Base-by-base conservation (phyloP, 2,797 vertebrate species). In the Sparidentex hasta region DNA sequence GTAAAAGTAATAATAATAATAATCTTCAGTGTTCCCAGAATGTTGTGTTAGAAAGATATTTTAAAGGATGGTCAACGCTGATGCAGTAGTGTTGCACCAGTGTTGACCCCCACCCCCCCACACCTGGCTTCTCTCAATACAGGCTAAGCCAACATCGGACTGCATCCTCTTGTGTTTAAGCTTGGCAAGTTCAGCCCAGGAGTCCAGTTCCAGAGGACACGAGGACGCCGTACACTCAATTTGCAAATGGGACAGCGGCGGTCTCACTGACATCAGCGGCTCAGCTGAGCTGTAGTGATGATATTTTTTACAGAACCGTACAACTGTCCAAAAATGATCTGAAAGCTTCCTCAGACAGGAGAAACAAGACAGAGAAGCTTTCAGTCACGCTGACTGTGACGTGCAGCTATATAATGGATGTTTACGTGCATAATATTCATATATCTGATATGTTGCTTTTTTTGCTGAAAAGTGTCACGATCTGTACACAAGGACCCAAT, bases 221-320 rank as follows among this genome's bases (percentile, higher is more conserved):
- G 57, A 27, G 16, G 27, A 74, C 4, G 17, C 48, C 18, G 8
- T 43, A 50, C 14, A 17, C 20, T 56, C 9, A 4, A 11, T 65
- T 25, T 80, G 50, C 27, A 50, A 68, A 4, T 79, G 12, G 52
- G 52, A 64, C 58, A 68, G 41, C n/a, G 29, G 29, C 0, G 12
- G 20, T 61, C 51, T n/a, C 11, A 48, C 43, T 56, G 57, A 41
- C 41, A 43, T 43, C 63, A 55, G 8, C 38, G 8, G 20, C 51
- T 78, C 61, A 38, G 46, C 18, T 38, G 57, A 13, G 21, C 44
- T 51, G 18, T 9, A 13, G 14, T 47, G 41, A 54, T 9, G 3
- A 33, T 5, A 25, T n/a, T 50, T 43, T 27, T 27, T 2, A 65
- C 38, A 8, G 16, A 41, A 11, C 48, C 51, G 13, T 4, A 3